These are phyloP conservation scores for Coelogynopora nodosa DNA, from an alignment of 2,888 invertebrate species.

Conservation along the genomic window DNA sequence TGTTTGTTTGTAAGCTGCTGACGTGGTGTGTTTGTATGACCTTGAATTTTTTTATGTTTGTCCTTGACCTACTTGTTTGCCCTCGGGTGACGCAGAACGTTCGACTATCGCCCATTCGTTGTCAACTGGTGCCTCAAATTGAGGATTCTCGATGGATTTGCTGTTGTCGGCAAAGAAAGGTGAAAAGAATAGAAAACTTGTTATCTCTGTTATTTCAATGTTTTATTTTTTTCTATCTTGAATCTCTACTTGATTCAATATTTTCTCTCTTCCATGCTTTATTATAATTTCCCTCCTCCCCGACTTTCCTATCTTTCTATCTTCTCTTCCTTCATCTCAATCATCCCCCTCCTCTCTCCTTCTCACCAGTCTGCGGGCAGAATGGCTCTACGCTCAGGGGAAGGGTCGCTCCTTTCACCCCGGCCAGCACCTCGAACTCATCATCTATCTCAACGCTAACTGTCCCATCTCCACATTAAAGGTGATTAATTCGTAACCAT, in stretches of 20 bases:
- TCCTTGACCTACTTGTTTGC: too few relatives aligned
- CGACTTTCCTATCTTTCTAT: too few relatives aligned
- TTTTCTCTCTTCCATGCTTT: too few relatives aligned
- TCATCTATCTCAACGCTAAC: slow-evolving; percentile 76
- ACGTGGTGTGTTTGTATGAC: too few relatives aligned
- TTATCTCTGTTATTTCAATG: too few relatives aligned
- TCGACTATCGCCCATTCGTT: slow-evolving; percentile 82
- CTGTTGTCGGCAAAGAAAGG: slow-evolving; percentile 85
- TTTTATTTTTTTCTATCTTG: too few relatives aligned
- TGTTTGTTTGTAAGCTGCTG: too few relatives aligned
- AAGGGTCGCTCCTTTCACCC: slow-evolving; percentile 77
- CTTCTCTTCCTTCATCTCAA: too few relatives aligned
- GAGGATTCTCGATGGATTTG: slow-evolving; percentile 80
- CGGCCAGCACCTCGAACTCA: slow-evolving; percentile 77
- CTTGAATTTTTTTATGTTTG: too few relatives aligned
- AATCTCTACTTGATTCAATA: too few relatives aligned
- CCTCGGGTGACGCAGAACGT: slow-evolving; percentile 32
- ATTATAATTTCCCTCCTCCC: too few relatives aligned
- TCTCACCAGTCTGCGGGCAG: slow-evolving; percentile 74
- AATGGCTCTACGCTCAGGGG: slow-evolving; percentile 91
- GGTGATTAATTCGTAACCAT: neutral
- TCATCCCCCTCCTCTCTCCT: slow-evolving; percentile 8
- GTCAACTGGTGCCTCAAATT: slow-evolving; percentile 87
- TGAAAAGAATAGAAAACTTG: too few relatives aligned
- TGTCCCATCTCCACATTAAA: slow-evolving; percentile 66